Base-by-base conservation (phyloP, 2,888 invertebrate species). In the Platyscelio sp. region DNA sequence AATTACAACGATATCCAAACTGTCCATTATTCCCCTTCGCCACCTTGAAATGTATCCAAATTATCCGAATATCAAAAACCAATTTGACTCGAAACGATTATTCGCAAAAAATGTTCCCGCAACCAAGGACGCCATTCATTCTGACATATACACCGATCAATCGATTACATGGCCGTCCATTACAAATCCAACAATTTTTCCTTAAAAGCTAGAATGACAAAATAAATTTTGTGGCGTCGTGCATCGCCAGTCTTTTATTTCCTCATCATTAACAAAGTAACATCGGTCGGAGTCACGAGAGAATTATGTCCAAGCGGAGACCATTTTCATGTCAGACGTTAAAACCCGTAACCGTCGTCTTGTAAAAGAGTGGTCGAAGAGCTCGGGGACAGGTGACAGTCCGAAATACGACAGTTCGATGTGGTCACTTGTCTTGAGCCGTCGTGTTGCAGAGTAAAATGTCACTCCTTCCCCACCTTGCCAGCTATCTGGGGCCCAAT, bases 341-440 rank as follows among this genome's bases (percentile, higher is more conserved):
- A 78, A 87, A 75, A 83, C 67, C 76, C 38, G 70, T 68, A 81
- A 70, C 75, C 58, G 72, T 74, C 43, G 75, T 87, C 83, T n/a
- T n/a, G 87, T 63, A 85, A 85, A 87, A 83, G 86, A 87, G 84
- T 82, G 86, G 80, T 82, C 87, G 86, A 85, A 86, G 85, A 51
- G 65, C 54, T 76, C 68, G 84, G n/a, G n/a, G 89, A 90, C 90
- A 90, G 89, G 90, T 91, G 91, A 92, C 91, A 90, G 88, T 86
- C 87, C 89, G 87, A 90, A 89, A 90, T 89, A 89, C 90, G 91
- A 91, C 91, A 90, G 89, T 90, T 91, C 89, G 91, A 92, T 89
- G 89, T 90, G 92, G 90, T 91, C 91, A 90, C 90, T 92, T 91
- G 91, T 91, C 92, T 90, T 87, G 85, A 85, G 85, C 81, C 88